Percentiles rank a stretch among this genome's conserved stretches.
phyloP scores from a whole-genome alignment of 2,113 vertebrate genomes.

The Dolichotis patagonum region DNA sequence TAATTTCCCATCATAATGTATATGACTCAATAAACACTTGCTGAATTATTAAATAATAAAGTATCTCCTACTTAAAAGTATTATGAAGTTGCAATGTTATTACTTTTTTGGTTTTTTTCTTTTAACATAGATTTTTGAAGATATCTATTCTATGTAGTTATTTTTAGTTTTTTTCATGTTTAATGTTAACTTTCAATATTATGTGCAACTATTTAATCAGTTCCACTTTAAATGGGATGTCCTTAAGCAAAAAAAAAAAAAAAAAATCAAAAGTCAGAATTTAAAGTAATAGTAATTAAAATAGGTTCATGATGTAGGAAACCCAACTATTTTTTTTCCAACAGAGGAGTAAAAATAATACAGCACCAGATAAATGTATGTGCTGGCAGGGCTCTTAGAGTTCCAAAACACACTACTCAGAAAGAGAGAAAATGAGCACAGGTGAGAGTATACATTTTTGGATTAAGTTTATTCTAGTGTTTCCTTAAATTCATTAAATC shows the following conservation, averaged over 20 bases:
- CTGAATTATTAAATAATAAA: not conserved
- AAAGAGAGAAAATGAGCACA: not conserved
- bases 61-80: not conserved
- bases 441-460: not conserved
- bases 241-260: not conserved
- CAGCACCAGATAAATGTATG: not conserved
- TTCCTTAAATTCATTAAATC: conserved; percentile 56
- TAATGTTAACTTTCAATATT: conserved; percentile 12
- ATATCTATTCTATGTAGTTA: not conserved
- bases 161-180: not conserved
- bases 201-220: not conserved
- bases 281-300: not conserved
- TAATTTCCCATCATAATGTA: not conserved
- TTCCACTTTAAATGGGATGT: not conserved
- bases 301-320: not conserved
- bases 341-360: not conserved
- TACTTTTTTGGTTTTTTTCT: not conserved
- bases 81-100: not conserved
- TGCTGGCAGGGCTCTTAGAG: not conserved
- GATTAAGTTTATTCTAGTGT: not conserved
- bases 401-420: not conserved
- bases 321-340: not conserved
- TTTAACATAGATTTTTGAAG: conserved; percentile 7
- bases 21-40: not conserved
- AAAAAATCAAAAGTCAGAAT: not conserved